These are phyloP conservation scores for Arion vulgaris DNA, from an alignment of 1,140 invertebrate genomes.

Conservation along the genomic window DNA sequence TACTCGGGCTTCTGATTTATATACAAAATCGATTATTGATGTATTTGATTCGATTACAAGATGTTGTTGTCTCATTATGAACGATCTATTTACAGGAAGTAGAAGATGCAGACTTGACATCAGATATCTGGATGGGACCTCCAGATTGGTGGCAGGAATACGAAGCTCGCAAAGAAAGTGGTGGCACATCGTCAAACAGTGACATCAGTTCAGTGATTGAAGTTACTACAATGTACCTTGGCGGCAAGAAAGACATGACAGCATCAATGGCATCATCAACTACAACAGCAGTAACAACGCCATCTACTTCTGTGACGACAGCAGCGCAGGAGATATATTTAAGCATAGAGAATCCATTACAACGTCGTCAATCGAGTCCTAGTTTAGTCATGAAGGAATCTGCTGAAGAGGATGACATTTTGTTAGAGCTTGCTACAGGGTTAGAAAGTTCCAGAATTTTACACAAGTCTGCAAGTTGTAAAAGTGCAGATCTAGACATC, in stretches of 20 bases:
- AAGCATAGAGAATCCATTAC: slow-evolving; percentile 51
- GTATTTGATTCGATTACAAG: no score
- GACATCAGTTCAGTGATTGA: slow-evolving; percentile 51
- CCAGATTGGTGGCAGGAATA: slow-evolving; percentile 66
- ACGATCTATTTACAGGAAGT: slow-evolving; percentile 27
- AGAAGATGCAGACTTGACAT: slow-evolving; percentile 48
- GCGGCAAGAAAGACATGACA: slow-evolving; percentile 36
- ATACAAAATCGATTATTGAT: no score
- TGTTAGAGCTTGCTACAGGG: slow-evolving; percentile 44
- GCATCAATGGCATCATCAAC: slow-evolving; percentile 38
- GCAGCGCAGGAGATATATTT: slow-evolving; percentile 47
- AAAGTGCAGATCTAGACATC: slow-evolving; percentile 50
- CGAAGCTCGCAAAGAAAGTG: slow-evolving; percentile 45
- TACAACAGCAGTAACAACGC: slow-evolving; percentile 29
- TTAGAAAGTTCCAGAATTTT: slow-evolving; percentile 43
- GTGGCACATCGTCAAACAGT: slow-evolving; percentile 34
- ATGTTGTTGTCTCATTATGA: no score
- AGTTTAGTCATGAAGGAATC: slow-evolving; percentile 60
- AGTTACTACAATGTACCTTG: slow-evolving; percentile 53
- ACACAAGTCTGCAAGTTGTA: slow-evolving; percentile 62
- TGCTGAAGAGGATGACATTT: slow-evolving; percentile 54
- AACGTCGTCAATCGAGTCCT: slow-evolving; percentile 64
- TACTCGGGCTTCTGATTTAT: no score
- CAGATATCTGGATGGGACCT: slow-evolving; percentile 68
- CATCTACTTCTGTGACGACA: background rate